Percentiles rank a stretch among this genome's conserved stretches.
Evolutionary conservation across 2,113 vertebrate species (phyloP).

Genomic region (Rhynchomys soricoides): DNA sequence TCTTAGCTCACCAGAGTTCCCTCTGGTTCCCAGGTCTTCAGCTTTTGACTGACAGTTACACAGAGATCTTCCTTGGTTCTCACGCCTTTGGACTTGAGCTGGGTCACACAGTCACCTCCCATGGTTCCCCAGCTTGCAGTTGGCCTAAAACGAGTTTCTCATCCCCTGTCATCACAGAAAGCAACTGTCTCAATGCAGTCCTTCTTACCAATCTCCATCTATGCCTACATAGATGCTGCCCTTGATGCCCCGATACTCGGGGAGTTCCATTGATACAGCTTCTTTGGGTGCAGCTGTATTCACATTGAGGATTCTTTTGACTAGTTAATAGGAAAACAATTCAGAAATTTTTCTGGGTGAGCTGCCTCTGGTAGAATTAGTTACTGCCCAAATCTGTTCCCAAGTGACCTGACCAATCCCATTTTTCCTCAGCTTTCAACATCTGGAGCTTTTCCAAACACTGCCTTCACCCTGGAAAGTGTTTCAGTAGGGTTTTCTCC

Average conservation of each 20-base stretch:
- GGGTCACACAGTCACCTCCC: background rate
- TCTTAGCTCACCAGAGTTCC: background rate
- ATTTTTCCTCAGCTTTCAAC: background rate
- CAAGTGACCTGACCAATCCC: background rate
- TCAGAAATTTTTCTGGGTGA: background rate
- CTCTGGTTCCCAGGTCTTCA: too few relatives aligned
- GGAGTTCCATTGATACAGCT: background rate
- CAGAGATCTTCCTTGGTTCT: background rate
- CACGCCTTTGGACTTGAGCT: background rate
- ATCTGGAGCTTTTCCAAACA: background rate
- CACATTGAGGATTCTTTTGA: background rate
- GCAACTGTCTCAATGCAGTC: background rate
- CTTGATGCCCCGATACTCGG: background rate
- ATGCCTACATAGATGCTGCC: background rate
- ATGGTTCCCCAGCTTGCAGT: background rate
- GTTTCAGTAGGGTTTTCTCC: background rate
- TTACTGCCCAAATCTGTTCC: background rate
- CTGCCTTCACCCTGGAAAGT: background rate
- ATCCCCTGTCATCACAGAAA: background rate
- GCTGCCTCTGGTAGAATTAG: background rate
- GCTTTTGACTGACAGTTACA: background rate
- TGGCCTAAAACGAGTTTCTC: background rate
- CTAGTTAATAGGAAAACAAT: background rate
- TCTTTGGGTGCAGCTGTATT: background rate
- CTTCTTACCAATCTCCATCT: background rate